Conservation (phyloP, 2,888 invertebrate genomes). For the Amphipoea oculea region DNA sequence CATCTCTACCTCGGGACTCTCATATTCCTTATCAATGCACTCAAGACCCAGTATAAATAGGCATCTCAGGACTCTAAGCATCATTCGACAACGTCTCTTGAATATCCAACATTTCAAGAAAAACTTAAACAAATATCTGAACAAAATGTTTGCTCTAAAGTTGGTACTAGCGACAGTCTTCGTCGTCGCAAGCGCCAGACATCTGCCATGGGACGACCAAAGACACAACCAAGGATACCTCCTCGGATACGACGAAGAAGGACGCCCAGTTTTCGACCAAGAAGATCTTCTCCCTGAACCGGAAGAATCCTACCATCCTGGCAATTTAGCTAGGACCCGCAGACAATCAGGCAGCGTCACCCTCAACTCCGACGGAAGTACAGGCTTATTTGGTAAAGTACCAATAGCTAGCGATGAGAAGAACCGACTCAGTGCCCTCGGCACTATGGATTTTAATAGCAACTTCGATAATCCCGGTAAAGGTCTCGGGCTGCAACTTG, state of each 20-base stretch:
- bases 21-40: conserved; percentile 16
- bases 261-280: conserved; percentile 5
- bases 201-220: conserved; percentile 34
- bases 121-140: background rate
- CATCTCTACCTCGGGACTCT: conserved; percentile 1
- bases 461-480: conserved; percentile 26
- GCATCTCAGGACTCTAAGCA: background rate
- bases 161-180: conserved; percentile 41
- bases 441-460: conserved; percentile 23
- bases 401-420: conserved; percentile 38
- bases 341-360: conserved; percentile 44
- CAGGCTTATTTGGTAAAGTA: conserved; percentile 31
- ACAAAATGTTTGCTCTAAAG: conserved; percentile 45
- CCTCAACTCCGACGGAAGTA: conserved; percentile 47
- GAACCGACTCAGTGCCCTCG: conserved; percentile 45
- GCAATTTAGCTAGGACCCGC: conserved; percentile 25
- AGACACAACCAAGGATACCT: conserved; percentile 18
- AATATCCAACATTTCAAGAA: conserved; percentile 8
- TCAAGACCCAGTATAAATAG: conserved; percentile 40
- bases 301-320: conserved; percentile 19
- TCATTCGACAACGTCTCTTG: conserved; percentile 30
- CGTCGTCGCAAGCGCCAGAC: conserved; percentile 42
- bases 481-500: conserved; percentile 44
- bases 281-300: background rate
- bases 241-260: conserved; percentile 18